These are phyloP conservation scores for Orchesella flavescens DNA, from an alignment of 2,888 invertebrate species.

Conservation along the genomic window DNA sequence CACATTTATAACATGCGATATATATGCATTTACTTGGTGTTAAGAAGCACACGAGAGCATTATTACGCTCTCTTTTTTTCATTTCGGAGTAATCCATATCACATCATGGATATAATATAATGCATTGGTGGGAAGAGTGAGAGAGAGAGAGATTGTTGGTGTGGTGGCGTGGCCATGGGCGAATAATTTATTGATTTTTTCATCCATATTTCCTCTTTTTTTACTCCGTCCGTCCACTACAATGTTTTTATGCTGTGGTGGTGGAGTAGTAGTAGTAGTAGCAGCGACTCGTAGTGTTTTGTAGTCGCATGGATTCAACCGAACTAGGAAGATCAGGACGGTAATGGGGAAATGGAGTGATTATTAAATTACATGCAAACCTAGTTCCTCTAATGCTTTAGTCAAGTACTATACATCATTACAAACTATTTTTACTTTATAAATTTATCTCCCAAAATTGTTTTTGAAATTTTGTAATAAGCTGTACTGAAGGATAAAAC, in stretches of 20 bases:
- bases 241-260: background rate
- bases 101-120: background rate
- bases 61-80: background rate
- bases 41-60: background rate
- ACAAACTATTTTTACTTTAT: too few relatives aligned
- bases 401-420: too few relatives aligned
- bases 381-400: too few relatives aligned
- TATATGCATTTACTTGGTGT: background rate
- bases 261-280: background rate
- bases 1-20: background rate
- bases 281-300: background rate
- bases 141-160: constrained; percentile 32
- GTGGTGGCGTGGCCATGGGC: constrained; percentile 61
- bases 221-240: background rate
- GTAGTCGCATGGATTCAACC: background rate
- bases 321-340: too few relatives aligned
- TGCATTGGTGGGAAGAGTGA: background rate
- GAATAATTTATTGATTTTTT: constrained; percentile 66
- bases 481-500: too few relatives aligned
- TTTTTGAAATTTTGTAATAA: too few relatives aligned
- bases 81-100: background rate
- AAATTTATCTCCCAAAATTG: too few relatives aligned
- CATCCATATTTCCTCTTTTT: constrained; percentile 56
- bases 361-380: too few relatives aligned
- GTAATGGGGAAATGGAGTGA: too few relatives aligned